Conservation (phyloP, 1,140 invertebrate genomes). For the Temnothorax longispinosus region DNA sequence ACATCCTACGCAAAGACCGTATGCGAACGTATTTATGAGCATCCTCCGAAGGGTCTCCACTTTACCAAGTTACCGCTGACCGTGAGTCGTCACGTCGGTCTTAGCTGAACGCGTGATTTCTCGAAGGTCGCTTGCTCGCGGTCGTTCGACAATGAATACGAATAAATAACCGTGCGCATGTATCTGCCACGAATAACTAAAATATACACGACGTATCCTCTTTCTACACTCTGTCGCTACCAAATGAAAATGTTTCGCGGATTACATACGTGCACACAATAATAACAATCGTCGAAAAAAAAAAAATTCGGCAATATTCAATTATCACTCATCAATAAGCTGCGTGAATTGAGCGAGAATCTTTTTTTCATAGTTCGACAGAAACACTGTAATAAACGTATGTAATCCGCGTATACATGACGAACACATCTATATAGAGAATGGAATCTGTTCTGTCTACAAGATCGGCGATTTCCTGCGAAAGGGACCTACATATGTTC, state of each 20-base stretch:
- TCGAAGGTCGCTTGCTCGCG: slow-evolving; percentile 37
- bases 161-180: slow-evolving; percentile 11
- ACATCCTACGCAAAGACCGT: slow-evolving; percentile 57
- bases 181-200: not conserved
- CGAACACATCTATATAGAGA: not conserved
- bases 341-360: not conserved
- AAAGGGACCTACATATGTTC: not conserved
- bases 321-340: not conserved
- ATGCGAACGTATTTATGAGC: slow-evolving; percentile 68
- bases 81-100: slow-evolving; percentile 64
- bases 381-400: not conserved
- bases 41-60: slow-evolving; percentile 84
- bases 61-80: slow-evolving; percentile 72
- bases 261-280: not conserved
- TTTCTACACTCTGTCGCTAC: not conserved
- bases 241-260: not conserved
- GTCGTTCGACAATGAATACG: slow-evolving; percentile 26
- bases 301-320: too few relatives aligned
- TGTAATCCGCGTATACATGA: not conserved
- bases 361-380: not conserved
- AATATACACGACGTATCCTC: not conserved
- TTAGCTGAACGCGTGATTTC: slow-evolving; percentile 70
- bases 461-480: slow-evolving; percentile 7
- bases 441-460: slow-evolving; percentile 14
- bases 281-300: not conserved